Conservation (phyloP, 2,113 vertebrate species). For the Actinemys pallida region DNA sequence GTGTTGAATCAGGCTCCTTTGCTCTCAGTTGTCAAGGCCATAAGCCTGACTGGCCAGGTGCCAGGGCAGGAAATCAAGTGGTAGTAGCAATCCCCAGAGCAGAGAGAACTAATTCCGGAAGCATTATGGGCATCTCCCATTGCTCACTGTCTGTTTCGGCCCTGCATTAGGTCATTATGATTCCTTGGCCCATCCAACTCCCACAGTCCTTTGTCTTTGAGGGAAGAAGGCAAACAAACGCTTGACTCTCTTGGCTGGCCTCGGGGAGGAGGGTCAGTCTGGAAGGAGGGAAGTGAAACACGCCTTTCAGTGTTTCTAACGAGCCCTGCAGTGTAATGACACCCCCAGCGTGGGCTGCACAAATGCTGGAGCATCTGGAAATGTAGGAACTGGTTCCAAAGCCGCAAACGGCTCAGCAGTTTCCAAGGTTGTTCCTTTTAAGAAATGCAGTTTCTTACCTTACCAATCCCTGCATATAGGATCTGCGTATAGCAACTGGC, state of each 20-base stretch:
- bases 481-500: background rate
- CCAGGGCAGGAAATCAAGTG: constrained; percentile 49
- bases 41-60: background rate
- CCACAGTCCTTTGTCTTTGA: background rate
- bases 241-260: fast-evolving
- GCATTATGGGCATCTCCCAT: background rate
- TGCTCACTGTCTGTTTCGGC: constrained; percentile 39
- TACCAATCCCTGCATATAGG: background rate
- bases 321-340: background rate
- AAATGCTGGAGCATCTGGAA: background rate
- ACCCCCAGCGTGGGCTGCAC: background rate
- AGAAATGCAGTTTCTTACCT: background rate
- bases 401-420: background rate
- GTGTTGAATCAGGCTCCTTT: background rate
- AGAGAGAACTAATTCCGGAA: constrained; percentile 1
- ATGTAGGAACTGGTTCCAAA: background rate
- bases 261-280: background rate
- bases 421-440: background rate
- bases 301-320: background rate
- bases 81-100: constrained; percentile 22
- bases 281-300: background rate
- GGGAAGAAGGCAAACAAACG: background rate
- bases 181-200: constrained; percentile 37
- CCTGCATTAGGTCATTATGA: constrained; percentile 55
- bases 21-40: constrained; percentile 3